Conservation (phyloP, 23 tunicate genomes). For the Corella eumyota region DNA sequence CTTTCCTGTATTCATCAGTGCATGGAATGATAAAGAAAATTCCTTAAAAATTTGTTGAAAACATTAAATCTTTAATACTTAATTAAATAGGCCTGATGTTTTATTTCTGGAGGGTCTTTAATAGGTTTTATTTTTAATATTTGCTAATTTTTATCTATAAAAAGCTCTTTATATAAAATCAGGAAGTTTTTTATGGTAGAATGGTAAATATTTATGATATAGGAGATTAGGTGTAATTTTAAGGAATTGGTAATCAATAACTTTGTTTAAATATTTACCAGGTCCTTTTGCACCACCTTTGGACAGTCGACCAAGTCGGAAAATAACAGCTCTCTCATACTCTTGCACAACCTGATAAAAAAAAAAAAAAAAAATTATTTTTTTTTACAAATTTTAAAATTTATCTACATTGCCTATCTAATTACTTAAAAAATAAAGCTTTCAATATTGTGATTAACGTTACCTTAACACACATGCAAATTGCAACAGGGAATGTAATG, state of each 20-base stretch:
- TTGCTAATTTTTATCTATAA: too few relatives aligned
- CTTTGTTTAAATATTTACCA: constrained; percentile 30
- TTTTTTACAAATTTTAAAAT: background rate
- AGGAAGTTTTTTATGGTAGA: too few relatives aligned
- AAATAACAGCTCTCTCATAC: constrained; percentile 93
- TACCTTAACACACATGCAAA: constrained; percentile 82
- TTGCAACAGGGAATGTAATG: constrained; percentile 59
- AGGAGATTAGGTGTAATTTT: too few relatives aligned
- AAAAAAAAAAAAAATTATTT: background rate
- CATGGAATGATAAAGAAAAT: constrained; percentile 81
- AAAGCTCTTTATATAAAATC: too few relatives aligned
- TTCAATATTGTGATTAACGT: background rate
- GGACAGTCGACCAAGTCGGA: constrained; percentile 72
- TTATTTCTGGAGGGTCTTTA: too few relatives aligned
- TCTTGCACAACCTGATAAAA: constrained; percentile 83
- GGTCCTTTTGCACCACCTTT: constrained; percentile 97
- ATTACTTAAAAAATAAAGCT: background rate
- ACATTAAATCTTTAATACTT: background rate
- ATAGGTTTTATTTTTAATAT: too few relatives aligned
- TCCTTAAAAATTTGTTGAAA: constrained; percentile 21
- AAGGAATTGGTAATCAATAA: too few relatives aligned
- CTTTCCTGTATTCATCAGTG: constrained; percentile 83
- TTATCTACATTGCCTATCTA: background rate
- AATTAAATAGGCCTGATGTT: too few relatives aligned
- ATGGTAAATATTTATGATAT: too few relatives aligned